Evolutionary conservation across 2,113 vertebrate species (phyloP).

Genomic region (Camelus dromedarius): DNA sequence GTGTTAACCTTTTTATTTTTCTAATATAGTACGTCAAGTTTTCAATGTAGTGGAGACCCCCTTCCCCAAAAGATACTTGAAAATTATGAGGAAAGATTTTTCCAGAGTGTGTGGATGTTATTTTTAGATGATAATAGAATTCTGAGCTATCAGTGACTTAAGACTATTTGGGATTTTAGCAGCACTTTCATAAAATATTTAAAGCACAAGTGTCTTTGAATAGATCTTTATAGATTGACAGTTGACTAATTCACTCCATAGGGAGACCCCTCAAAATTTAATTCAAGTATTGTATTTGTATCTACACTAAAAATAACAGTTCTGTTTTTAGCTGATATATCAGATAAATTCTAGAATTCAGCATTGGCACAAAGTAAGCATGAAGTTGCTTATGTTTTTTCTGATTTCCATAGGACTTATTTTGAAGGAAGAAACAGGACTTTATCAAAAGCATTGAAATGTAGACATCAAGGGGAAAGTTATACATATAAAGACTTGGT

Average conservation of each 20-base stretch:
- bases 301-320: constrained; percentile 14
- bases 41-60: neutral
- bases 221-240: neutral
- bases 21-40: neutral
- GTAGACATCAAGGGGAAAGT: neutral
- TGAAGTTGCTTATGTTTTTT: neutral
- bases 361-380: neutral
- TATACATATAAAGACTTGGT: neutral
- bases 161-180: constrained; percentile 38
- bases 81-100: constrained; percentile 39
- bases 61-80: neutral
- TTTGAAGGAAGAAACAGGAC: constrained; percentile 22
- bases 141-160: neutral
- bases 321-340: constrained; percentile 19
- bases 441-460: constrained; percentile 45
- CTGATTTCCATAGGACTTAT: constrained; percentile 7
- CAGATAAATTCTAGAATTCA: constrained; percentile 30
- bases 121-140: constrained; percentile 41
- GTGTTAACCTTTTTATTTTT: constrained; percentile 23
- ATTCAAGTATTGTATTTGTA: neutral
- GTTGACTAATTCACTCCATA: neutral
- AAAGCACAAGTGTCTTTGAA: neutral
- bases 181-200: constrained; percentile 25
- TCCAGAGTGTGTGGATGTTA: neutral
- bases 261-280: neutral